Base-by-base conservation (phyloP, 2,113 vertebrate genomes). In the Hepsetus odoe region DNA sequence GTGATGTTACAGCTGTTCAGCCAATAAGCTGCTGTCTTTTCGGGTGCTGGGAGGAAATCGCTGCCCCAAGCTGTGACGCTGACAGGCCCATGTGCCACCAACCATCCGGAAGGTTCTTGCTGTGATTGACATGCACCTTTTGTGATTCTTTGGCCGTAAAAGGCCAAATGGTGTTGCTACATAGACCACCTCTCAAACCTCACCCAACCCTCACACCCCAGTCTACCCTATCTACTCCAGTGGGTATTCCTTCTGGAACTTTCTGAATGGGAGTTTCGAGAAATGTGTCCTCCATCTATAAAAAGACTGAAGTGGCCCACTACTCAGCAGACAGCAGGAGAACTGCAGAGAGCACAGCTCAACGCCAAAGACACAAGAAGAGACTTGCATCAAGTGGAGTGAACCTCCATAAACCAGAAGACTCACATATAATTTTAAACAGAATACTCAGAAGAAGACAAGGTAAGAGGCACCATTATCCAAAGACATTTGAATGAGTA, bases 111-210 rank as follows among this genome's bases (percentile, higher is more conserved):
- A 82, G 14, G 72, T 81, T 86, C 78, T 86, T 2, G 0, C 5
- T 65, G 38, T 92, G 92, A 94, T 69, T 93, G 93, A 92, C 93
- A 91, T 82, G 82, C 90, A 89, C 91, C 81, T 56, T 87, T 89
- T 92, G 90, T 91, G 87, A 87, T 90, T 91, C 81, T 76, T 74
- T 81, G 67, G 72, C 93, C 93, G 86, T 93, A 94, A 72, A 93
- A 88, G 93, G 92, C 78, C 87, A 92, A 80, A 86, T 83, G 49
- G 82, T 86, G 88, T 88, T 82, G 87, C 85, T 77, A 66, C 83
- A 72, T 62, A 74, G 80, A 76, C 78, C 79, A 55, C 9, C 58
- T 10, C 5, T 44, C 22, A 72, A 81, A 44, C 62, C 65, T 62
- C 74, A 71, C 32, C 28, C 40, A 53, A 61, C 24, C 18, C 61